Percentiles rank a stretch among this genome's conserved stretches.
Evolutionary conservation across 2,797 vertebrate genomes (phyloP).

Genomic region (Acestrorhynchus altus): DNA sequence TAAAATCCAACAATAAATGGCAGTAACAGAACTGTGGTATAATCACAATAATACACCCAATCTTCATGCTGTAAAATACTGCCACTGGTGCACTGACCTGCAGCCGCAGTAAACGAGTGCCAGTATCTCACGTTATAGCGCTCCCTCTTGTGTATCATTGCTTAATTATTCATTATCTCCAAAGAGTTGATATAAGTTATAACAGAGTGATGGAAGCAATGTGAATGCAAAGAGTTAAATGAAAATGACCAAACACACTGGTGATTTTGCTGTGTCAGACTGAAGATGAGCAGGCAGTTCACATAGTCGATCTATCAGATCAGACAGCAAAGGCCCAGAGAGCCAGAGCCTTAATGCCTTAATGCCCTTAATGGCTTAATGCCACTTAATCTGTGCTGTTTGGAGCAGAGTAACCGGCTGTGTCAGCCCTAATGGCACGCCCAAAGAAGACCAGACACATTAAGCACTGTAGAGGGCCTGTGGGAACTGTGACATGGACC

Average conservation of each 20-base stretch:
- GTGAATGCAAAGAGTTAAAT: background rate
- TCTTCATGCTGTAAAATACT: no score
- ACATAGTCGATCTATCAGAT: slow-evolving; percentile 26
- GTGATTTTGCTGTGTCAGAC: background rate
- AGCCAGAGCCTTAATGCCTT: slow-evolving; percentile 28
- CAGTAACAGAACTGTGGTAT: no score
- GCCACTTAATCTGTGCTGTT: slow-evolving; percentile 37
- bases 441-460: slow-evolving; percentile 11
- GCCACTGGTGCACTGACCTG: no score
- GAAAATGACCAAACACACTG: background rate
- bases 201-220: background rate
- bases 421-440: slow-evolving; percentile 25
- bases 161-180: no score
- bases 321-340: slow-evolving; percentile 11
- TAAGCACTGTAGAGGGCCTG: background rate
- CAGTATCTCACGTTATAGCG: no score
- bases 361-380: slow-evolving; percentile 50
- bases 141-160: no score
- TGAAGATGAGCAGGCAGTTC: background rate
- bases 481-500: background rate
- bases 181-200: background rate
- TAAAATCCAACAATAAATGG: no score
- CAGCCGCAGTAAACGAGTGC: no score
- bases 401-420: slow-evolving; percentile 5
- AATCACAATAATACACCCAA: no score